Conservation (phyloP, 2,797 vertebrate species). For the Sebastes matsubarae region DNA sequence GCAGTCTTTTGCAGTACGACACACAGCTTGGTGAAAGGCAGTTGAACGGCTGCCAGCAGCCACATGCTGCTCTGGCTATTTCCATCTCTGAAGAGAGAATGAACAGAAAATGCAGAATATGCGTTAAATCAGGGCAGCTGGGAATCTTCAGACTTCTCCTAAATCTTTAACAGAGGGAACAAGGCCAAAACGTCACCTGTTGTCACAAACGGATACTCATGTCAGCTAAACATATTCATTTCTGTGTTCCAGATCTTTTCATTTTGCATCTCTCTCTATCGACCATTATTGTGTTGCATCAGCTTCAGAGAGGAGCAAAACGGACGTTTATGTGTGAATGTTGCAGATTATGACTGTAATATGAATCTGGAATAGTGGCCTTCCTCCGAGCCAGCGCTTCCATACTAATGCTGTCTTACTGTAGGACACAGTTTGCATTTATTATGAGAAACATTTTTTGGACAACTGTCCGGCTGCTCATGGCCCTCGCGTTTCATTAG, state of each 20-base stretch:
- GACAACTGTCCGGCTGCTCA: constrained; percentile 78
- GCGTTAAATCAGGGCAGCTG: constrained; percentile 24
- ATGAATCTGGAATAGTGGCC: constrained; percentile 6
- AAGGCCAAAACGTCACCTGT: constrained; percentile 1
- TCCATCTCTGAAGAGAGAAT: constrained; percentile 54
- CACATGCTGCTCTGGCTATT: constrained; percentile 63
- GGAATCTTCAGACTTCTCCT: not conserved
- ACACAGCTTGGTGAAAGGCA: constrained; percentile 73
- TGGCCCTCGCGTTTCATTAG: constrained; percentile 81
- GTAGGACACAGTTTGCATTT: constrained; percentile 54
- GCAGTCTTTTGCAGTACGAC: constrained; percentile 50
- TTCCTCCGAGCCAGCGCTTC: constrained; percentile 22
- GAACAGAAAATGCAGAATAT: constrained; percentile 47
- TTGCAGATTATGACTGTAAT: constrained; percentile 1
- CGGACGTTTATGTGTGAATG: not conserved
- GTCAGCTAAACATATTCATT: not conserved
- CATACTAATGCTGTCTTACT: constrained; percentile 42
- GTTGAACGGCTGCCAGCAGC: constrained; percentile 71
- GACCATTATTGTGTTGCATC: not conserved
- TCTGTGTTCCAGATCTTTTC: not conserved
- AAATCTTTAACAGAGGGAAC: not conserved
- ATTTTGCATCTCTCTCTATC: not conserved
- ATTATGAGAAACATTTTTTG: constrained; percentile 71
- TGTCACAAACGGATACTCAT: not conserved
- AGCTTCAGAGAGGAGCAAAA: constrained; percentile 1